These are phyloP conservation scores for Biston stratarius DNA, from an alignment of 2,888 invertebrate genomes.

Conservation along the genomic window DNA sequence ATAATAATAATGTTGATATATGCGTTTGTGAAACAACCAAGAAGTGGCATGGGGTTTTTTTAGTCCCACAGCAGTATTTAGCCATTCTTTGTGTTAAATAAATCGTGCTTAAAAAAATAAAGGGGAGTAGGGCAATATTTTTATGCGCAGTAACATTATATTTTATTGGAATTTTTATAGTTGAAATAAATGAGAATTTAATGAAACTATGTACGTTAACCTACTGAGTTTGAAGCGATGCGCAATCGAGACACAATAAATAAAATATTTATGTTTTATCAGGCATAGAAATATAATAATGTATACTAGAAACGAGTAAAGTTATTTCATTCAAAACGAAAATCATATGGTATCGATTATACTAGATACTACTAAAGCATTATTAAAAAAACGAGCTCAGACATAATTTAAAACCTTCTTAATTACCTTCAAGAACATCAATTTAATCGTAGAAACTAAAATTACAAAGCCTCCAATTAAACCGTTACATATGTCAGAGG, in stretches of 20 bases:
- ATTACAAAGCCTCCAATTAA: neutral
- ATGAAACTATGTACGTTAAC: neutral
- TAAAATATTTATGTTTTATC: neutral
- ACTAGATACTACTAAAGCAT: no score
- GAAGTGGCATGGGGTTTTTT: neutral
- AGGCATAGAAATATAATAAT: neutral
- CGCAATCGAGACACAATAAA: slow-evolving; percentile 8
- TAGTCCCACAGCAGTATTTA: no score
- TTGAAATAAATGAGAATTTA: slow-evolving; percentile 11
- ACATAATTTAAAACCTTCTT: no score
- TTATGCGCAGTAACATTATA: neutral
- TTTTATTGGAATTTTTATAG: slow-evolving; percentile 17
- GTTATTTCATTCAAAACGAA: neutral
- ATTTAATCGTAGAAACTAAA: neutral
- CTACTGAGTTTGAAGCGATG: slow-evolving; percentile 12
- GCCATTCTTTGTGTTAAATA: no score
- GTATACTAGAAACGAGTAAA: neutral
- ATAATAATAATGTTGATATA: neutral
- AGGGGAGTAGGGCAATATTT: no score
- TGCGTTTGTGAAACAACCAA: neutral
- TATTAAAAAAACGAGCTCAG: no score
- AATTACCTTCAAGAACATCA: neutral
- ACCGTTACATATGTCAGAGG: slow-evolving; percentile 5
- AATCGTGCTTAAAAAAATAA: no score
- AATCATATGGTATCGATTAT: no score